Percentiles rank a stretch among this genome's conserved stretches.
Conservation (phyloP, 2,888 invertebrate genomes). For the Heliconius ismenius region DNA sequence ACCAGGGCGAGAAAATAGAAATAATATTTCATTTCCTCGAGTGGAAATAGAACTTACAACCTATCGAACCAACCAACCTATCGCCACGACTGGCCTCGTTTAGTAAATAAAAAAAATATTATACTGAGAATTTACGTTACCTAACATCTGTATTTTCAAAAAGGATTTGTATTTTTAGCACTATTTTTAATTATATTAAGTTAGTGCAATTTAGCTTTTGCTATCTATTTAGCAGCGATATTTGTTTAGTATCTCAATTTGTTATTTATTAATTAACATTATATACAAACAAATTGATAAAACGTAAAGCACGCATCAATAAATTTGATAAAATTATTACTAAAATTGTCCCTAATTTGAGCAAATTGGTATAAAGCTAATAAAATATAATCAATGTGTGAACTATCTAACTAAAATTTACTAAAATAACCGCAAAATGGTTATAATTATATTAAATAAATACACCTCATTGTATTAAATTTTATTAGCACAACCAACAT, state of each 20-base stretch:
- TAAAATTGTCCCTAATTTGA: background rate
- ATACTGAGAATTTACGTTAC: background rate
- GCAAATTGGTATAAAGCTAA: constrained; percentile 17
- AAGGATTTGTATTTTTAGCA: background rate
- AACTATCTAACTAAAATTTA: constrained; percentile 10
- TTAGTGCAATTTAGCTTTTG: background rate
- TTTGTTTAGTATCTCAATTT: background rate
- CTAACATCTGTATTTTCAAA: background rate
- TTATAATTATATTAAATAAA: background rate
- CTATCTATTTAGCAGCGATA: background rate
- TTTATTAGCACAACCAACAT: background rate
- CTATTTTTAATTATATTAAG: background rate
- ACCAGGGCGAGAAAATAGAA: too few species aligned
- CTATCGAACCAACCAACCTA: too few species aligned
- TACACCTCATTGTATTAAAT: background rate
- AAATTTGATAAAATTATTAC: background rate
- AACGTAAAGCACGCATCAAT: background rate
- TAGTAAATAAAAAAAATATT: background rate
- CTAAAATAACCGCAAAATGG: constrained; percentile 9
- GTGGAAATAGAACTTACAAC: too few species aligned
- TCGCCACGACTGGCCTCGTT: too few species aligned
- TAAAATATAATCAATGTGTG: background rate
- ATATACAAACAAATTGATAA: background rate
- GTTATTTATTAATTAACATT: background rate
- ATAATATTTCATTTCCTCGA: too few species aligned